Percentiles rank a stretch among this genome's conserved stretches.
These are phyloP conservation scores for Nemotelus pantherinus DNA, from an alignment of 2,888 invertebrate genomes.

Conservation along the genomic window DNA sequence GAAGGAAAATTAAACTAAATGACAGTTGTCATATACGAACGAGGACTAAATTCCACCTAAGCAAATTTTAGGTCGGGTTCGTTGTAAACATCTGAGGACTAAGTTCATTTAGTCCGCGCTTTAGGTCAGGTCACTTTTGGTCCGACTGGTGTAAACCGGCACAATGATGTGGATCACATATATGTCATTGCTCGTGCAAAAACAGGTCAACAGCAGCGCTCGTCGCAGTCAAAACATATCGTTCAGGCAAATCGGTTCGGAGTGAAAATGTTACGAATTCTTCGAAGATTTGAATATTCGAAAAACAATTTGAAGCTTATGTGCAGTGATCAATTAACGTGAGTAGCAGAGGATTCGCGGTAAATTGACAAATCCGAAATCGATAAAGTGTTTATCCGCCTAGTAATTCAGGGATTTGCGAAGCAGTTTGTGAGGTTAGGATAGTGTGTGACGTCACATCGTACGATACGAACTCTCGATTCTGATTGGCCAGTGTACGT, in stretches of 20 bases:
- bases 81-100: too few relatives aligned
- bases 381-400: not conserved
- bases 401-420: slow-evolving; percentile 2
- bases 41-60: too few relatives aligned
- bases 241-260: slow-evolving; percentile 7
- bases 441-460: slow-evolving; percentile 59
- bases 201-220: not conserved
- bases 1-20: too few relatives aligned
- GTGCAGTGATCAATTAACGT: slow-evolving; percentile 1
- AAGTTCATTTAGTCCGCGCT: too few relatives aligned
- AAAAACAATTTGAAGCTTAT: not conserved
- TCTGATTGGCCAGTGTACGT: slow-evolving; percentile 59
- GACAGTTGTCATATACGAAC: too few relatives aligned
- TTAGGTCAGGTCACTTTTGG: too few relatives aligned
- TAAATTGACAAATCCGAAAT: not conserved
- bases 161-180: too few relatives aligned
- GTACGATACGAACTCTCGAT: slow-evolving; percentile 60
- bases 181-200: not conserved
- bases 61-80: too few relatives aligned
- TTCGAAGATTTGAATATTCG: not conserved
- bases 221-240: slow-evolving; percentile 6
- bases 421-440: slow-evolving; percentile 22
- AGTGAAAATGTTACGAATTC: slow-evolving; percentile 1
- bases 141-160: too few relatives aligned
- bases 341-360: not conserved